Base-by-base conservation (phyloP, 2,797 vertebrate genomes). In the Rhincodon typus region DNA sequence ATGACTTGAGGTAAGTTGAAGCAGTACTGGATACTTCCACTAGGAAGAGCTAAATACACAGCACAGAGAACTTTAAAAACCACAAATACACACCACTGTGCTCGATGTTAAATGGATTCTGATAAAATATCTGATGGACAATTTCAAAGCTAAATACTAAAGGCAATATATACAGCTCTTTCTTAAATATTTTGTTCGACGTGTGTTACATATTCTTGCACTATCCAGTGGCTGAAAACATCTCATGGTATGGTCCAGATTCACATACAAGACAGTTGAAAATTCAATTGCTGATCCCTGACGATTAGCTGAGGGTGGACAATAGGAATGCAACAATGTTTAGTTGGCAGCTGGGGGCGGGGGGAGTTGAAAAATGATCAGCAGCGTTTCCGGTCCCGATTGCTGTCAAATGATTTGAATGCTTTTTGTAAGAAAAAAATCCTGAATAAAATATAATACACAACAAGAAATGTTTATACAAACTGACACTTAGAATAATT, bases 41-140 rank as follows among this genome's bases (percentile, higher is more conserved):
- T 42, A 93, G 66, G 66, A 93, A 93, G 90, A 69, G 90, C 90
- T 69, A 67, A 93, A 69, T 93, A 67, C 62, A 25, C 42, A 38
- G 66, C 10, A 93, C 19, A 69, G 17, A 38, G 21, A 66, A 19
- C 90, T 6, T 38, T 3, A n/a, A 93, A 69, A 42, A 8, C 10
- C 13, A 69, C n/a, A 69, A 84, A 0, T 34, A 34, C 8, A 2
- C 21, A 23, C 0, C 8, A 23, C 42, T 23, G 42, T 46, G 21
- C 8, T 69, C 2, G 3, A 93, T 93, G 69, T 67, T 25, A 25
- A 25, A 25, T 69, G 21, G n/a, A 67, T 93, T 67, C 62, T n/a
- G 42, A n/a, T 46, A 84, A 42, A 84, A 46, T 84, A 19, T 21
- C 42, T 42, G 25, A 30, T 42, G n/a, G 66, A 12, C n/a, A 93